Conservation (phyloP, 2,888 invertebrate species). For the Catocala nupta region DNA sequence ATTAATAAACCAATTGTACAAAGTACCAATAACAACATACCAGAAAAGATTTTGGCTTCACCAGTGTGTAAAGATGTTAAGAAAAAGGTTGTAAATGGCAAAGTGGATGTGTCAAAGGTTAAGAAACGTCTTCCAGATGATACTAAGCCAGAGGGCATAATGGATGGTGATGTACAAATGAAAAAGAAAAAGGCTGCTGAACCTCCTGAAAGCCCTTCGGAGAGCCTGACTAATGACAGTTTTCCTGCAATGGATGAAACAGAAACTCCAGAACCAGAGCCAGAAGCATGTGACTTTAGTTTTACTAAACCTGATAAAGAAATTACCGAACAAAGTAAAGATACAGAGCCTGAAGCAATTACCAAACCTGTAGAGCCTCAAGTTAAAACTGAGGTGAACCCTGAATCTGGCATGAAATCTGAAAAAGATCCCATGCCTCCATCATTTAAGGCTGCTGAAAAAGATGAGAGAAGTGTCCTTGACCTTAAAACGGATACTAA, state of each 20-base stretch:
- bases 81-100: constrained; percentile 82
- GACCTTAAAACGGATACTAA: constrained; percentile 79
- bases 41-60: constrained; percentile 76
- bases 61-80: constrained; percentile 78
- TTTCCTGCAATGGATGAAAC: constrained; percentile 92
- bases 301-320: constrained; percentile 82
- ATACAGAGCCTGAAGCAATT: constrained; percentile 66
- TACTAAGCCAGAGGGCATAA: constrained; percentile 87
- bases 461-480: constrained; percentile 74
- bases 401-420: constrained; percentile 71
- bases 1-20: constrained; percentile 71
- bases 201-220: constrained; percentile 92
- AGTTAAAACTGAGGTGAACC: constrained; percentile 70
- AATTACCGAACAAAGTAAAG: constrained; percentile 74
- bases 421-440: constrained; percentile 77
- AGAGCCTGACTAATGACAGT: constrained; percentile 94
- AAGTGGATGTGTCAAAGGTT: constrained; percentile 85
- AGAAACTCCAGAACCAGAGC: constrained; percentile 84
- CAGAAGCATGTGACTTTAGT: constrained; percentile 83
- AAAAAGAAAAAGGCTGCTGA: constrained; percentile 85
- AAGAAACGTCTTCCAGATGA: constrained; percentile 88
- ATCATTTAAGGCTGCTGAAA: constrained; percentile 71
- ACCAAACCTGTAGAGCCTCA: constrained; percentile 72
- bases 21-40: constrained; percentile 78
- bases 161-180: constrained; percentile 88